Evolutionary conservation across 2,797 vertebrate species (phyloP), one percentile per base, ranked within the genome.

Genomic region (Benthosema pterotum): DNA sequence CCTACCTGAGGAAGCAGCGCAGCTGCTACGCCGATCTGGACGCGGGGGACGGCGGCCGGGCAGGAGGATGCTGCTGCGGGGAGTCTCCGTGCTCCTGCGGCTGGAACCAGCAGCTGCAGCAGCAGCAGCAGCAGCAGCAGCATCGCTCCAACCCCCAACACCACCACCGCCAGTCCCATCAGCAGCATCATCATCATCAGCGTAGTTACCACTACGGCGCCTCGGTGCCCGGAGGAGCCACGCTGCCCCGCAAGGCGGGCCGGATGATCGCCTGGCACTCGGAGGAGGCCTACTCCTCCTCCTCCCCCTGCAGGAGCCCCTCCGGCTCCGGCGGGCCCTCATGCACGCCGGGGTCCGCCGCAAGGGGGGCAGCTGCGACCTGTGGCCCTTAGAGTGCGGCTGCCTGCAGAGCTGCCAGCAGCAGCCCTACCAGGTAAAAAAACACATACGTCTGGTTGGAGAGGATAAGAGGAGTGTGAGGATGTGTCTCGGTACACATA

Each of bases 1-100:
- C 91, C 12, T 93, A 94, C 86, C 91, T 95, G 63, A 88, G 84
- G 78, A 84, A 91, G 77, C 93, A 93, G 87, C 94, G 86, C 75
- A 88, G 92, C 85, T 93, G 92, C 79, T 87, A 87, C 86, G 66
- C 84, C 42, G 94, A 89, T 64, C 74, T 87, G 4, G 91, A 91
- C 47, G n/a, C n/a, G n/a, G n/a, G n/a, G n/a, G n/a, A n/a, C n/a
- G n/a, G n/a, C n/a, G n/a, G n/a, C n/a, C n/a, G n/a, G 90, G 88
- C 43, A 67, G 83, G 72, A 0, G 74, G 59, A 66, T 49, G 54
- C 59, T 73, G 59, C 68, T 50, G 54, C 59, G 60, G 80, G 52
- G 94, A 95, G 60, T 70, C 69, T 46, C 91, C 57, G 15, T 94
- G 91, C 62, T 81, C 93, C 54, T 94, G 92, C 79, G 89, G 76